These are phyloP conservation scores for Illadopsis cleaveri DNA, from an alignment of 2,113 vertebrate genomes.

Conservation along the genomic window DNA sequence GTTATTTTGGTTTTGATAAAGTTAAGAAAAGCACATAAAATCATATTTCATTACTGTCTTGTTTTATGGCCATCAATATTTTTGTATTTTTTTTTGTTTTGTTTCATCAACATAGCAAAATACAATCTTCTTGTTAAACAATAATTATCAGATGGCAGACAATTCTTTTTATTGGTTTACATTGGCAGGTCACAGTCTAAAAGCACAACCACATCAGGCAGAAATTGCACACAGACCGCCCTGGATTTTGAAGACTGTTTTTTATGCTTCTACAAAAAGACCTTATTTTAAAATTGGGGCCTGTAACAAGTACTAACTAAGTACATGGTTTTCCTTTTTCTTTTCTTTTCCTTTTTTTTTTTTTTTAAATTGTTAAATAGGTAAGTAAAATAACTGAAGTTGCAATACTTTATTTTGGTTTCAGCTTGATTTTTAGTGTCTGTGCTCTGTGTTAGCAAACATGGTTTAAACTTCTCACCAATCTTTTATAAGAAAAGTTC, in stretches of 20 bases:
- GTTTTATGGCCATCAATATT: slow-evolving; percentile 57
- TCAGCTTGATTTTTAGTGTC: not conserved
- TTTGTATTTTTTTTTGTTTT: slow-evolving; percentile 53
- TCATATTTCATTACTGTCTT: slow-evolving; percentile 45
- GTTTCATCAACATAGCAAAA: slow-evolving; percentile 66
- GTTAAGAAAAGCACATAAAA: slow-evolving; percentile 67
- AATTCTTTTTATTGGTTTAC: slow-evolving; percentile 71
- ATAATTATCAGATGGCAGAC: slow-evolving; percentile 71
- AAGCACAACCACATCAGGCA: slow-evolving; percentile 68
- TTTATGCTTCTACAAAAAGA: slow-evolving; percentile 36
- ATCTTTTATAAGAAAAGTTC: not conserved
- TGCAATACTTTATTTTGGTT: not conserved
- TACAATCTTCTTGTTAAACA: slow-evolving; percentile 70
- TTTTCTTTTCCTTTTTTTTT: fast-evolving
- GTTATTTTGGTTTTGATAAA: slow-evolving; percentile 63
- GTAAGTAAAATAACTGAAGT: slow-evolving; percentile 20
- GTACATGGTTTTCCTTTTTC: fast-evolving
- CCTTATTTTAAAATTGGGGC: slow-evolving; percentile 5
- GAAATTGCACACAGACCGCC: slow-evolving; percentile 62
- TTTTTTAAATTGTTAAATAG: not conserved
- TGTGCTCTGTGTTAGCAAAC: not conserved
- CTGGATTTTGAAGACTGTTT: slow-evolving; percentile 73
- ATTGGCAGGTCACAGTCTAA: slow-evolving; percentile 70
- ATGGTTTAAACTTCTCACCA: not conserved
- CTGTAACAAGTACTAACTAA: not conserved